A percentile compares a stretch with the other conserved stretches of the same genome.
These are phyloP conservation scores for Meriones unguiculatus DNA, from an alignment of 2,113 vertebrate genomes.

Conservation along the genomic window DNA sequence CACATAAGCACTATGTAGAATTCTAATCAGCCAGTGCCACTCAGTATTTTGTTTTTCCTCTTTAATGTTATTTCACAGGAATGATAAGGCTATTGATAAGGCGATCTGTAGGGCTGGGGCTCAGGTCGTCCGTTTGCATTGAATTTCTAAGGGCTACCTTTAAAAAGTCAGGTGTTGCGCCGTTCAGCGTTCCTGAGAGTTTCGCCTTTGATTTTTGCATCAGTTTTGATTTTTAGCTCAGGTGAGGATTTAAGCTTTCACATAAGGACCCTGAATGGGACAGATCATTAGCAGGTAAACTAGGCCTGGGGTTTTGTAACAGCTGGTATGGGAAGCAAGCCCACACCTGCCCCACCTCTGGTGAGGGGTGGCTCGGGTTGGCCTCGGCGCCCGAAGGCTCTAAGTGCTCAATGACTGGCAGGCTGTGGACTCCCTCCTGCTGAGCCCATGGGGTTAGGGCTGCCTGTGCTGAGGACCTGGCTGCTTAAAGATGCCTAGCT, in stretches of 20 bases:
- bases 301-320: not conserved
- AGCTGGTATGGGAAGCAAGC: not conserved
- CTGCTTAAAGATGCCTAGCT: not conserved
- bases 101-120: not conserved
- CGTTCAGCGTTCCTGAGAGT: conserved; percentile 3
- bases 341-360: accelerated
- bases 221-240: conserved; percentile 39
- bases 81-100: not conserved
- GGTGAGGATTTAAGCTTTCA: conserved; percentile 22
- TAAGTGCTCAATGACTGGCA: not conserved
- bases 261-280: not conserved
- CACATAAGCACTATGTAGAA: not conserved
- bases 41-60: conserved; percentile 51
- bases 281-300: not conserved
- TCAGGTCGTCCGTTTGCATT: conserved; percentile 35
- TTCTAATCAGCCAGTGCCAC: not conserved
- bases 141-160: conserved; percentile 40
- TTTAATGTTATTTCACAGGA: conserved; percentile 53
- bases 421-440: not conserved
- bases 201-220: conserved; percentile 45
- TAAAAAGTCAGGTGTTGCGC: not conserved
- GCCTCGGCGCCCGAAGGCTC: accelerated
- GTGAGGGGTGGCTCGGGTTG: not conserved
- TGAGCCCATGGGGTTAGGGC: not conserved
- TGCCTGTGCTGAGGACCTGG: not conserved